phyloP scores from a whole-genome alignment of 2,797 vertebrate species.

The Calcarius lapponicus region DNA sequence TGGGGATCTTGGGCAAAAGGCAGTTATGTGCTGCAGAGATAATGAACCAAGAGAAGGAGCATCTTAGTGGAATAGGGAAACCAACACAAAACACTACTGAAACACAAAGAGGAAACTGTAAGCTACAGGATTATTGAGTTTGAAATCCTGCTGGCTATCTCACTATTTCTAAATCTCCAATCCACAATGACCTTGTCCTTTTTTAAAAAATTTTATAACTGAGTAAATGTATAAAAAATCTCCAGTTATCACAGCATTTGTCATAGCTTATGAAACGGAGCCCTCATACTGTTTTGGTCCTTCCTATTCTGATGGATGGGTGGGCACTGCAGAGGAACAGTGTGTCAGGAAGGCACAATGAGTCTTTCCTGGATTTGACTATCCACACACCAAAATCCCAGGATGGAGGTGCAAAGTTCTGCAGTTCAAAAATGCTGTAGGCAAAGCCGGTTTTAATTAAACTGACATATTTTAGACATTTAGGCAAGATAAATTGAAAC shows the following conservation, averaged over 20 bases:
- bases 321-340: background rate
- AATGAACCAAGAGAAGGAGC: background rate
- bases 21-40: background rate
- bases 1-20: background rate
- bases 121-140: background rate
- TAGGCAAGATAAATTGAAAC: background rate
- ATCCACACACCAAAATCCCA: background rate
- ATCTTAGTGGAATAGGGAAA: background rate
- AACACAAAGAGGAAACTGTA: background rate
- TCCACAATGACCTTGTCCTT: background rate
- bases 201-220: background rate
- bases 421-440: background rate
- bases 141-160: background rate
- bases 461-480: background rate
- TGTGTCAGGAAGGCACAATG: rapidly evolving
- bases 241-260: background rate
- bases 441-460: background rate
- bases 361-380: background rate
- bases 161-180: background rate
- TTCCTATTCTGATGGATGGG: background rate
- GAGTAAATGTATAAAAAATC: background rate
- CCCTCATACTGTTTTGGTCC: background rate
- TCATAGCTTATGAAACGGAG: background rate
- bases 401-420: background rate
- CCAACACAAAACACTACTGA: background rate